Evolutionary conservation across 2,113 vertebrate species (phyloP).

Genomic region (Sialia sialis): DNA sequence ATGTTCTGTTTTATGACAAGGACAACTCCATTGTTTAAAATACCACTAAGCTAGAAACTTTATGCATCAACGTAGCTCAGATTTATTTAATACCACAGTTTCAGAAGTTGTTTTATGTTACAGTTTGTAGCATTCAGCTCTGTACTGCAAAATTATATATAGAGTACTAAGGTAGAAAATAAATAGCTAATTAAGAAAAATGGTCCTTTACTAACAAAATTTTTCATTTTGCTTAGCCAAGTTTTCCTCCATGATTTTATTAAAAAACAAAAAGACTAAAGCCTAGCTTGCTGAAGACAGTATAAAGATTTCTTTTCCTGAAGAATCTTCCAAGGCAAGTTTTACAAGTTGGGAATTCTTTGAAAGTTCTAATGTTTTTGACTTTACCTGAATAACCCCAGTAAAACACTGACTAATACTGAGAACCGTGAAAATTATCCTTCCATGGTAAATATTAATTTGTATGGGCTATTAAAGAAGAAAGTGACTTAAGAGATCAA

Average conservation of each 20-base stretch:
- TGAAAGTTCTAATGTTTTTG: background rate
- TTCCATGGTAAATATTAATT: background rate
- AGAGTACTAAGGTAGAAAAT: background rate
- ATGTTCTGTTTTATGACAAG: background rate
- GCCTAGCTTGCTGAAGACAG: background rate
- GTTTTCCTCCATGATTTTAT: background rate
- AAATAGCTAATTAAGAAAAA: background rate
- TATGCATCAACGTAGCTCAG: background rate
- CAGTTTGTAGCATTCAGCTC: background rate
- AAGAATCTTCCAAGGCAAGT: background rate
- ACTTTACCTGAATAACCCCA: background rate
- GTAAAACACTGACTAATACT: background rate
- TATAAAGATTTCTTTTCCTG: background rate
- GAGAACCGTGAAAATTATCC: background rate
- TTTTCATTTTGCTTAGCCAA: background rate
- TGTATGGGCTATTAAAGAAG: background rate
- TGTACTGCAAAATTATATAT: background rate
- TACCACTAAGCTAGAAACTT: background rate
- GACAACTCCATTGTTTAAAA: background rate
- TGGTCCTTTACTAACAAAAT: background rate
- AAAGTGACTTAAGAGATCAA: constrained; percentile 43
- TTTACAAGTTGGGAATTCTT: background rate
- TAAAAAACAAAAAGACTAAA: background rate
- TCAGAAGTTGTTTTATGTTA: background rate
- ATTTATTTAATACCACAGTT: background rate